phyloP scores from a whole-genome alignment of 2,797 vertebrate species.

The Poecile montanus region DNA sequence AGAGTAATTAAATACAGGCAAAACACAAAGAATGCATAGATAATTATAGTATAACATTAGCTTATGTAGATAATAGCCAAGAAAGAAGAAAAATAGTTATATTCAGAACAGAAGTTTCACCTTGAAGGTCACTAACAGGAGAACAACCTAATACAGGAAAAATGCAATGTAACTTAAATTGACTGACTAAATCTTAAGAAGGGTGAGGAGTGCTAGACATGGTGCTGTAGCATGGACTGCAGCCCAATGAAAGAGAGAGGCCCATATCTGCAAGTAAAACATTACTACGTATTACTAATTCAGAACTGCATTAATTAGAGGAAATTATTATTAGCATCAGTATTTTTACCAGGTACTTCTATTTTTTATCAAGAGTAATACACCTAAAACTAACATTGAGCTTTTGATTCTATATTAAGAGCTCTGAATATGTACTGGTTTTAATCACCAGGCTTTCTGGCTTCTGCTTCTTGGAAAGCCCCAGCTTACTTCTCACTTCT shows the following conservation, averaged over 20 bases:
- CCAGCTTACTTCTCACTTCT: background rate
- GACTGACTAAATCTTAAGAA: background rate
- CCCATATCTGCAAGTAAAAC: background rate
- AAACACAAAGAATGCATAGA: background rate
- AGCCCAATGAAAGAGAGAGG: background rate
- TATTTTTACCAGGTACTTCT: background rate
- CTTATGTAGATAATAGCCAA: background rate
- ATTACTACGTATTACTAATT: background rate
- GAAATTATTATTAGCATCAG: background rate
- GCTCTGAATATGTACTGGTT: background rate
- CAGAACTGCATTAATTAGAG: background rate
- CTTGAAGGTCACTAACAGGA: background rate
- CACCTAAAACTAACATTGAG: background rate
- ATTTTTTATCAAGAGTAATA: background rate
- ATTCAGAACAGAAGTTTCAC: background rate
- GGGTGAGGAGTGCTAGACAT: background rate
- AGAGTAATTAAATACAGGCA: background rate
- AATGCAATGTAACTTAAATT: background rate
- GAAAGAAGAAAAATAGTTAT: background rate
- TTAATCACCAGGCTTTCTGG: conserved; percentile 6
- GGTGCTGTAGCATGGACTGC: background rate
- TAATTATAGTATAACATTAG: background rate
- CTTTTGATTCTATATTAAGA: background rate
- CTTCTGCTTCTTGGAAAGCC: conserved; percentile 19
- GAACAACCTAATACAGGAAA: background rate